These are phyloP conservation scores for Agapornis canus DNA, from an alignment of 2,797 vertebrate genomes.

Conservation along the genomic window DNA sequence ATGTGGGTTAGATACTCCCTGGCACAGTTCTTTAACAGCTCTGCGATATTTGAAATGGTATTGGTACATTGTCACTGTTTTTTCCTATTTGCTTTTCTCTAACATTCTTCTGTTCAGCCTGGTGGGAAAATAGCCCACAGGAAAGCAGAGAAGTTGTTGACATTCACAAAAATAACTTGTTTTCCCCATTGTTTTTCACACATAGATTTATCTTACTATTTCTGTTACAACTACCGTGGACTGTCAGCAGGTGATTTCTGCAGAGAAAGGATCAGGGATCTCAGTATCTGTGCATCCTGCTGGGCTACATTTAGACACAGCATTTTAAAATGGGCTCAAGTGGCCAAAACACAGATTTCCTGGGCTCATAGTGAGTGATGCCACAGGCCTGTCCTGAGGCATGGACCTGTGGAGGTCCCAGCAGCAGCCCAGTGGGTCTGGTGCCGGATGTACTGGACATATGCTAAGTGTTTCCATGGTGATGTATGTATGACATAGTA, in stretches of 20 bases:
- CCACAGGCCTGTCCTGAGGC: background rate
- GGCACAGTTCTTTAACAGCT: background rate
- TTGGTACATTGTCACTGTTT: background rate
- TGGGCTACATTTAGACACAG: background rate
- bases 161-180: background rate
- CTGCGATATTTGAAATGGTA: background rate
- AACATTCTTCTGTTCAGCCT: background rate
- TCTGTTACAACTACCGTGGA: background rate
- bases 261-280: background rate
- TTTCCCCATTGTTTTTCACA: background rate
- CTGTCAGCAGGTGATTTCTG: background rate
- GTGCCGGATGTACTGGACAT: background rate
- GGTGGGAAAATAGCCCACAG: background rate
- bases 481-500: background rate
- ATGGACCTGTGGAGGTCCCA: rapidly evolving
- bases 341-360: background rate
- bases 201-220: background rate
- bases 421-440: background rate
- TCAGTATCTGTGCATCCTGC: background rate
- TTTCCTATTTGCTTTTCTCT: background rate
- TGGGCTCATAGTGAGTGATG: background rate
- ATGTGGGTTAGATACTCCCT: background rate
- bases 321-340: background rate
- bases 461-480: rapidly evolving
- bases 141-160: background rate